Evolutionary conservation across 1,140 invertebrate species (phyloP).

Genomic region (Brachionus asplanchnoidis): DNA sequence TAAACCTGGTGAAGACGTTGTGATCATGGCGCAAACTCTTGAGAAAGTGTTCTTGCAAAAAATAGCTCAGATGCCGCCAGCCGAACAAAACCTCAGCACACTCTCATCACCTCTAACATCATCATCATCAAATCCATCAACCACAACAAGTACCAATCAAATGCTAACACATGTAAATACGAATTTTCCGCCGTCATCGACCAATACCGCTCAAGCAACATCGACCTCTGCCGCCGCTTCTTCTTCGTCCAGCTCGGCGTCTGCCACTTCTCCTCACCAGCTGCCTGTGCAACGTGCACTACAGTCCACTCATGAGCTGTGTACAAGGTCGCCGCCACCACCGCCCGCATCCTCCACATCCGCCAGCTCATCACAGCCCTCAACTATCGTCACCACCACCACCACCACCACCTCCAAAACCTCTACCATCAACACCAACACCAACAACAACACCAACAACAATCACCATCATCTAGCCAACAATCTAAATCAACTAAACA

Average conservation of each 20-base stretch:
- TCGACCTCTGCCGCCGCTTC: slow-evolving; percentile 42
- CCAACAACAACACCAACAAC: not conserved
- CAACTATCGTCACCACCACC: not conserved
- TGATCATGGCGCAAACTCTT: slow-evolving; percentile 89
- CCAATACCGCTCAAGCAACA: slow-evolving; percentile 36
- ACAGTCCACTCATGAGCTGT: not conserved
- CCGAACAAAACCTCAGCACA: not conserved
- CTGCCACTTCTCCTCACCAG: not conserved
- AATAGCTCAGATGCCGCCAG: slow-evolving; percentile 13
- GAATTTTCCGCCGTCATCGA: not conserved
- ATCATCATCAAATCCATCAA: not conserved
- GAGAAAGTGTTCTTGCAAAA: slow-evolving; percentile 58
- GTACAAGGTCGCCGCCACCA: not conserved
- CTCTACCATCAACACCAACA: not conserved
- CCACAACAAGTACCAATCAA: not conserved
- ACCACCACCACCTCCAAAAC: too few species aligned
- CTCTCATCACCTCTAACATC: too few species aligned
- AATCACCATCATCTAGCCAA: slow-evolving; percentile 19
- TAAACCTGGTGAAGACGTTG: slow-evolving; percentile 91
- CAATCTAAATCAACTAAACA: slow-evolving; percentile 9
- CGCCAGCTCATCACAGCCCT: not conserved
- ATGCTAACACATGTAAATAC: slow-evolving; percentile 47
- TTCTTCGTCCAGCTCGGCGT: not conserved
- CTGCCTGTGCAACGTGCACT: too few species aligned
- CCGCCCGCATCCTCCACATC: not conserved